A percentile compares a stretch with the other conserved stretches of the same genome.
Evolutionary conservation across 2,888 invertebrate species (phyloP).

Genomic region (Lasioglossum leucozonium): DNA sequence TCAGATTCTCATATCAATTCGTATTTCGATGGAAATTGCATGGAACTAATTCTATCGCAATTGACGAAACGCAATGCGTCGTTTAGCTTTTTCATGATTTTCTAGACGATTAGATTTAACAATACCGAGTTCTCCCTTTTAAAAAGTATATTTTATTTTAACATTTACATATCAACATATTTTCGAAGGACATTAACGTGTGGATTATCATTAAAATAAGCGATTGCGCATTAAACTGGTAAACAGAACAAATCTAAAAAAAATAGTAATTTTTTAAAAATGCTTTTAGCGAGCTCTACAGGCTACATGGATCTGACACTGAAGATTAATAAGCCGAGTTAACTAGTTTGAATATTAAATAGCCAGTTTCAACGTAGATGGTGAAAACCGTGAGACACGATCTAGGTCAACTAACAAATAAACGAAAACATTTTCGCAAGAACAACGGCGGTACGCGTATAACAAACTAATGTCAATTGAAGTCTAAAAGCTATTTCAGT

Average conservation of each 20-base stretch:
- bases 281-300: neutral
- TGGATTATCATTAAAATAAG: neutral
- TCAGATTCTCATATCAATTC: slow-evolving; percentile 69
- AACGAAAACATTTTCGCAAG: neutral
- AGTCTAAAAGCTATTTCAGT: neutral
- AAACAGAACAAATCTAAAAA: no score
- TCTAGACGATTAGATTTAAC: neutral
- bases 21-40: slow-evolving; percentile 77
- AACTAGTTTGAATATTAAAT: neutral
- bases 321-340: slow-evolving; percentile 1
- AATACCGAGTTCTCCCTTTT: no score
- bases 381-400: neutral
- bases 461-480: neutral
- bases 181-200: neutral
- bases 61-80: slow-evolving; percentile 32
- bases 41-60: slow-evolving; percentile 54
- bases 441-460: neutral
- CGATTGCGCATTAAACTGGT: neutral
- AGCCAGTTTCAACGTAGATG: neutral
- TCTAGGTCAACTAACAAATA: neutral
- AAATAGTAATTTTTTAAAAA: no score
- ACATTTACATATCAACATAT: no score
- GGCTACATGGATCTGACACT: neutral
- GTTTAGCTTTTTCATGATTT: slow-evolving; percentile 14
- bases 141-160: neutral